Conservation (phyloP, 1,140 invertebrate genomes). For the Plectrocnemia conspersa region DNA sequence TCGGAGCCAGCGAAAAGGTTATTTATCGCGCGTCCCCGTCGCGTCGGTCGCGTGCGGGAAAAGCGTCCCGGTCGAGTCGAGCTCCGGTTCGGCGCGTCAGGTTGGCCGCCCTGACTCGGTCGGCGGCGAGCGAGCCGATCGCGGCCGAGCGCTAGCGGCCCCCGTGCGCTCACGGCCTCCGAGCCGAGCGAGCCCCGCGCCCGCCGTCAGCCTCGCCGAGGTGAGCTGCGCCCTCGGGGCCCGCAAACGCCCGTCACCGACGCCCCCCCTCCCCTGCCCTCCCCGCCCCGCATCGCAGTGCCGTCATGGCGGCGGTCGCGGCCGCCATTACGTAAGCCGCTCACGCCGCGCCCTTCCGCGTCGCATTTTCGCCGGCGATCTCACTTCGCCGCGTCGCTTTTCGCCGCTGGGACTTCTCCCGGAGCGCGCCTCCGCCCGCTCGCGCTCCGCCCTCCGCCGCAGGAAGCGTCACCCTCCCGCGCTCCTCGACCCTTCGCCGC, state of each 20-base stretch:
- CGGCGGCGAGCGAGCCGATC: neutral
- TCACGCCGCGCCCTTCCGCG: conserved; percentile 16
- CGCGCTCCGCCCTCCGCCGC: neutral
- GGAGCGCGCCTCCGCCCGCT: neutral
- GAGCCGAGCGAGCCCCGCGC: neutral
- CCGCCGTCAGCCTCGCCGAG: neutral
- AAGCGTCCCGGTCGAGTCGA: neutral
- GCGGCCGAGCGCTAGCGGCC: neutral
- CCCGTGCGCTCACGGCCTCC: neutral
- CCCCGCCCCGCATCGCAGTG: conserved; percentile 26
- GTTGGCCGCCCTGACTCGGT: neutral
- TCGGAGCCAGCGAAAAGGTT: neutral
- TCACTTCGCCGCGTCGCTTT: conserved; percentile 34
- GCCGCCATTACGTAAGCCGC: conserved; percentile 35
- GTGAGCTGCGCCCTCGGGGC: neutral
- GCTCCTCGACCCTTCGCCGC: neutral
- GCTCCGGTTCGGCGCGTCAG: neutral
- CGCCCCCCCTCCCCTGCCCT: conserved; percentile 2
- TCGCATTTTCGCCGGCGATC: conserved; percentile 43
- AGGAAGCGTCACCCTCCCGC: neutral
- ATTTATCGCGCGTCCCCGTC: neutral
- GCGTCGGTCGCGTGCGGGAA: neutral
- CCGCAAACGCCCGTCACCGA: neutral
- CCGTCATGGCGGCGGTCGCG: conserved; percentile 44
- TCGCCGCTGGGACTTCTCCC: neutral